phyloP scores from a whole-genome alignment of 2,113 vertebrate genomes.

The Cyphomyrus discorhynchus region DNA sequence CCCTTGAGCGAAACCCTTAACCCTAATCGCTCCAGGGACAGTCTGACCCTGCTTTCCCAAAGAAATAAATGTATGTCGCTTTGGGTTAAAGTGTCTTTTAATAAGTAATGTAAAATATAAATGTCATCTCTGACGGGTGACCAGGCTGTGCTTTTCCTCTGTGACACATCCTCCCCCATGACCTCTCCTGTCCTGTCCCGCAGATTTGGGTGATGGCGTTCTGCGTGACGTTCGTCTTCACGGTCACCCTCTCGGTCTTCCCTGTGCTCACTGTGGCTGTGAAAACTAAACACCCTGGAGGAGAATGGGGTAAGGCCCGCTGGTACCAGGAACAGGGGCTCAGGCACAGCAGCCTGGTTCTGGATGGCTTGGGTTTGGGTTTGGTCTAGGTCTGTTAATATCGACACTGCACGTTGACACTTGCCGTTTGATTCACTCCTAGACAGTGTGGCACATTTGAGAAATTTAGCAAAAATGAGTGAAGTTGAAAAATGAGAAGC shows the following conservation, averaged over 20 bases:
- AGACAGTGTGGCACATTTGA: too few species aligned
- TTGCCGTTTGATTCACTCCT: too few species aligned
- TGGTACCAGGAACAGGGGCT: background rate
- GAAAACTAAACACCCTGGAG: constrained; percentile 37
- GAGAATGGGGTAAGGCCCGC: constrained; percentile 60
- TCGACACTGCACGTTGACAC: background rate
- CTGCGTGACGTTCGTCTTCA: constrained; percentile 75
- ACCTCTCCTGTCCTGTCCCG: background rate
- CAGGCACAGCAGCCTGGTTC: background rate
- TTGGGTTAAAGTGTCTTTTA: background rate
- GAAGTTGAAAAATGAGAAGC: too few species aligned
- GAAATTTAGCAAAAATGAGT: too few species aligned
- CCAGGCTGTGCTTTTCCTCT: background rate
- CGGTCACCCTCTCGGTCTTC: constrained; percentile 75
- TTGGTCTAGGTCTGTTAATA: background rate
- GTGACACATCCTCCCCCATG: background rate
- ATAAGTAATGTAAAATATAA: background rate
- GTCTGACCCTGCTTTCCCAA: background rate
- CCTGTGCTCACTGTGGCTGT: constrained; percentile 76
- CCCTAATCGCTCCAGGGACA: background rate
- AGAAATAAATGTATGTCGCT: background rate
- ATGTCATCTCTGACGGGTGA: background rate
- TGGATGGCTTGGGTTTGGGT: background rate
- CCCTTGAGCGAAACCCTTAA: background rate
- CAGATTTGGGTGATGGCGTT: constrained; percentile 81